phyloP scores from a whole-genome alignment of 2,797 vertebrate genomes.

The Phataginus tricuspis region DNA sequence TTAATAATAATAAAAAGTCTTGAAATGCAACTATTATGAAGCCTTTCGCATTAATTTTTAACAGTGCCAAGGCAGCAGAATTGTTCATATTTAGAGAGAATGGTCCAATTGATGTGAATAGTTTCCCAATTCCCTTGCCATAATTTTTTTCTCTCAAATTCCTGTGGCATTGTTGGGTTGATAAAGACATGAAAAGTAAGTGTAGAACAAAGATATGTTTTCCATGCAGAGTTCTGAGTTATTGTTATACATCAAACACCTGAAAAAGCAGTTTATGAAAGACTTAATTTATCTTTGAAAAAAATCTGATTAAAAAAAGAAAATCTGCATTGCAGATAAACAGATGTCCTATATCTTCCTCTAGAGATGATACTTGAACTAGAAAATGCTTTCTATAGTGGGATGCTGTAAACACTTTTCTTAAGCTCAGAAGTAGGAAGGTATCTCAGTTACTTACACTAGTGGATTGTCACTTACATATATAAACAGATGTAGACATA shows the following conservation, averaged over 20 bases:
- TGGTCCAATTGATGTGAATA: not conserved
- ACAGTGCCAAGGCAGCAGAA: not conserved
- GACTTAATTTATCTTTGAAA: not conserved
- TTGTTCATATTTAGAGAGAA: not conserved
- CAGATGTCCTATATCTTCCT: not conserved
- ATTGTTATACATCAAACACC: not conserved
- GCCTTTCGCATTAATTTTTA: not conserved
- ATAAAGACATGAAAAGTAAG: not conserved
- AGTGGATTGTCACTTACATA: not conserved
- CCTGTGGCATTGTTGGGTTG: not conserved
- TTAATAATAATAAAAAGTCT: constrained; percentile 73
- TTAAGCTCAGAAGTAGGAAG: not conserved
- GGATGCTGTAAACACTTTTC: not conserved
- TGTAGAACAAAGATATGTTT: not conserved
- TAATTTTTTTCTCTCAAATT: not conserved
- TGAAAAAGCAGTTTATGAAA: not conserved
- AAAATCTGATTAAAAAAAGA: not conserved
- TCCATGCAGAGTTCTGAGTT: not conserved
- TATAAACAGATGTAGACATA: not conserved
- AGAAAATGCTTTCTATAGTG: not conserved
- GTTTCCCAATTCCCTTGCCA: not conserved
- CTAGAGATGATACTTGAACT: not conserved
- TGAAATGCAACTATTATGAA: constrained; percentile 49
- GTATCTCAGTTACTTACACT: not conserved
- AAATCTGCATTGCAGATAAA: not conserved